Percentiles rank a stretch among this genome's conserved stretches.
Conservation (phyloP, 1,140 invertebrate species). For the Leguminivora glycinivorella region DNA sequence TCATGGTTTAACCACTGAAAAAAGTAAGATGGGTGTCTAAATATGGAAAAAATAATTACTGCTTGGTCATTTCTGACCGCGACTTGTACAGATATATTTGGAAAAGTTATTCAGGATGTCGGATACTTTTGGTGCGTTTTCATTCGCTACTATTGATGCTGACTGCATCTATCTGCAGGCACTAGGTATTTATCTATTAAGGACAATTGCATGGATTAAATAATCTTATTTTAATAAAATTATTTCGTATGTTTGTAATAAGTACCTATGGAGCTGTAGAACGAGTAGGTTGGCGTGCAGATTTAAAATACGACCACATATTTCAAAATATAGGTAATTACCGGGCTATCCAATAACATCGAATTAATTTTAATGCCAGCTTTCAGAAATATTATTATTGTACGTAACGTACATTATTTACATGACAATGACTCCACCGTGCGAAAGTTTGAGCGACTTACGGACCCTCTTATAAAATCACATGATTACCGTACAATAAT, state of each 20-base stretch:
- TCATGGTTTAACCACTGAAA: too few species aligned
- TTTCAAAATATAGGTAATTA: background rate
- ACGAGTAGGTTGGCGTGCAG: background rate
- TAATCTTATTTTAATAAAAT: background rate
- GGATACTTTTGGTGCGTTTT: too few species aligned
- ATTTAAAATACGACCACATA: background rate
- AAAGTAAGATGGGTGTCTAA: too few species aligned
- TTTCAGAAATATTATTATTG: background rate
- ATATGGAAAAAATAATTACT: too few species aligned
- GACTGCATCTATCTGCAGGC: too few species aligned
- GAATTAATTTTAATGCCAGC: background rate
- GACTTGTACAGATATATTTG: too few species aligned
- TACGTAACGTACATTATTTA: slow-evolving; percentile 34
- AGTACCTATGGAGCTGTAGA: background rate
- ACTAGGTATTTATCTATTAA: too few species aligned
- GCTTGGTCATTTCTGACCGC: too few species aligned
- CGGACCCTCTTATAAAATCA: slow-evolving; percentile 58
- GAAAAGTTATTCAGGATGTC: too few species aligned
- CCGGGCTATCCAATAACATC: background rate
- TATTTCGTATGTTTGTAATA: too few species aligned
- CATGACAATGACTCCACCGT: slow-evolving; percentile 61
- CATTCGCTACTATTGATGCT: too few species aligned
- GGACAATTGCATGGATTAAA: background rate
- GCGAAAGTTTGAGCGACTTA: slow-evolving; percentile 57
- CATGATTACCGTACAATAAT: slow-evolving; percentile 64